A percentile compares a stretch with the other conserved stretches of the same genome.
Conservation (phyloP, 2,113 vertebrate genomes). For the Proterorhinus semilunaris region DNA sequence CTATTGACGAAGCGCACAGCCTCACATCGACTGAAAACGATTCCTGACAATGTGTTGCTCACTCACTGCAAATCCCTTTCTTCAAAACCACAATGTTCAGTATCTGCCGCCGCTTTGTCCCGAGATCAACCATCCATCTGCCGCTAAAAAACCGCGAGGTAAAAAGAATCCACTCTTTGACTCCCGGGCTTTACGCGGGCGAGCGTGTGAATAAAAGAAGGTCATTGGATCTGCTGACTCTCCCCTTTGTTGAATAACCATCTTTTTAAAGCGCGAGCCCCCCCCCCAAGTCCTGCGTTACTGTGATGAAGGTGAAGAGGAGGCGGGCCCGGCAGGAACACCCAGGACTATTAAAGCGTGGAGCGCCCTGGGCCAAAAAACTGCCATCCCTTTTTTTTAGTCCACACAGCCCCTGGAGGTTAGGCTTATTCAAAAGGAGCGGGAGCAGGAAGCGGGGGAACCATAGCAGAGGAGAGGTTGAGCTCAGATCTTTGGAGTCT, state of each 20-base stretch:
- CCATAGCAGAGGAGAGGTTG: neutral
- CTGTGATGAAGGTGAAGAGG: constrained; percentile 67
- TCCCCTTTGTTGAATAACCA: neutral
- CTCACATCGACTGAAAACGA: too few relatives aligned
- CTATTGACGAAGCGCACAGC: too few relatives aligned
- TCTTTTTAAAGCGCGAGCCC: constrained; percentile 20
- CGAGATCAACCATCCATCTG: neutral
- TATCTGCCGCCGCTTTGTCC: constrained; percentile 6
- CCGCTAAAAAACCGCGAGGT: neutral
- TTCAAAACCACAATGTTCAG: neutral
- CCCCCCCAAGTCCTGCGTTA: constrained; percentile 30
- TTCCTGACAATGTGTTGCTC: neutral
- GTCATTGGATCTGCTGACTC: constrained; percentile 28
- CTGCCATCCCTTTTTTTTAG: constrained; percentile 54
- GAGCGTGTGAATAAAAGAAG: constrained; percentile 22
- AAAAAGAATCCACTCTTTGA: neutral
- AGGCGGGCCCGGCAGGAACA: constrained; percentile 54
- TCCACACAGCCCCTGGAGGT: constrained; percentile 37
- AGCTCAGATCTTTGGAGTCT: constrained; percentile 7
- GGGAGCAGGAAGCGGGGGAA: constrained; percentile 16
- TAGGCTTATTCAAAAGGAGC: constrained; percentile 40
- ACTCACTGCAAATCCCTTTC: neutral
- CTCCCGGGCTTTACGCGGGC: constrained; percentile 9
- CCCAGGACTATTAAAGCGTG: constrained; percentile 59
- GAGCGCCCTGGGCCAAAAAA: constrained; percentile 54